Percentiles rank a stretch among this genome's conserved stretches.
Conservation (phyloP, 1,140 invertebrate species). For the Pygmarrhopalites habei region DNA sequence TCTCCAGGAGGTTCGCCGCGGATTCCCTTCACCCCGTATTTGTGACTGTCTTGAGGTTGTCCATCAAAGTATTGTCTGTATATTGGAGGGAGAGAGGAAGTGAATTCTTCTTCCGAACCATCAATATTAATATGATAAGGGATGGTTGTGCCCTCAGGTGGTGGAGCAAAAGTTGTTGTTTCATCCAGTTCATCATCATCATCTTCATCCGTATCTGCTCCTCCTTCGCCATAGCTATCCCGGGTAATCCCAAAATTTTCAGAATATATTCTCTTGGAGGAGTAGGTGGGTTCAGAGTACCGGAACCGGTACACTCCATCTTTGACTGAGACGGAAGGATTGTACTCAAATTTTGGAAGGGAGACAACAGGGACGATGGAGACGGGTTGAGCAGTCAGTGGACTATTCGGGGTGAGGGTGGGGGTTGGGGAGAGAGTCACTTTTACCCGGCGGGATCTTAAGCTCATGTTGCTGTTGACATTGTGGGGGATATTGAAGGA, state of each 20-base stretch:
- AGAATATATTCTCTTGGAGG: conserved; percentile 19
- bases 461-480: no score
- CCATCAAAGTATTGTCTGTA: conserved; percentile 25
- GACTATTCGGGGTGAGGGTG: not conserved
- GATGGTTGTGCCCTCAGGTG: not conserved
- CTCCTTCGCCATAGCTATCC: conserved; percentile 8
- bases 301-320: conserved; percentile 24
- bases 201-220: conserved; percentile 14
- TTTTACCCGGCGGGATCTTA: not conserved
- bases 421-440: not conserved
- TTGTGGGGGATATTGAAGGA: not conserved
- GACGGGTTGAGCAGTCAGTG: not conserved
- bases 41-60: no score
- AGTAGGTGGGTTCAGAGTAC: conserved; percentile 16
- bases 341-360: conserved; percentile 9
- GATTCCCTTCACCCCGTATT: not conserved
- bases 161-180: conserved; percentile 10
- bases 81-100: conserved; percentile 8
- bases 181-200: conserved; percentile 19
- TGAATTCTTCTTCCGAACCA: conserved; percentile 15
- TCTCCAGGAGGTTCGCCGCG: not conserved
- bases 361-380: not conserved
- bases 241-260: conserved; percentile 24
- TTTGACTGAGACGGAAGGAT: conserved; percentile 18
- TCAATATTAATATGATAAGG: conserved; percentile 17